These are phyloP conservation scores for Grammomys surdaster DNA, from an alignment of 2,113 vertebrate species.

Conservation along the genomic window DNA sequence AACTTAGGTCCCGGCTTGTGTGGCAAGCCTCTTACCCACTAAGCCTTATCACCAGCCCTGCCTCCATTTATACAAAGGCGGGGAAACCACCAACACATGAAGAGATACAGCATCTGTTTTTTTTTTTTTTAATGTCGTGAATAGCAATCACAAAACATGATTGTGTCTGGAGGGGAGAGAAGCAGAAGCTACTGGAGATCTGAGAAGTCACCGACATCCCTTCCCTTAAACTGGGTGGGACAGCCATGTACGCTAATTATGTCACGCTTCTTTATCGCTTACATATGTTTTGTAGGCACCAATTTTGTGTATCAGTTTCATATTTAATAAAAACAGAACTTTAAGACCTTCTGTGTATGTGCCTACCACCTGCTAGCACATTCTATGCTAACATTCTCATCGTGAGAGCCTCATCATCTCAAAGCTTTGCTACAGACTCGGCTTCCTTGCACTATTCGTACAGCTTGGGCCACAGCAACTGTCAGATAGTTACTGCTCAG, in stretches of 20 bases:
- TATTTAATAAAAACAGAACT: conserved; percentile 53
- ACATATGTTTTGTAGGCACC: conserved; percentile 23
- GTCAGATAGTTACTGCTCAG: not conserved
- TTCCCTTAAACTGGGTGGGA: not conserved
- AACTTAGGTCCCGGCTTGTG: not conserved
- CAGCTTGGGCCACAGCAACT: not conserved
- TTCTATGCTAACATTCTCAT: conserved; percentile 33
- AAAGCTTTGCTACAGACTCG: conserved; percentile 29
- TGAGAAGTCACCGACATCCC: not conserved
- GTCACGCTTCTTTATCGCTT: not conserved
- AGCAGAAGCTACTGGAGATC: not conserved
- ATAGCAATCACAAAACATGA: not conserved
- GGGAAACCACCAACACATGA: not conserved
- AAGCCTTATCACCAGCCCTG: not conserved
- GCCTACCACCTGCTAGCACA: conserved; percentile 45
- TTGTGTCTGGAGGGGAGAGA: not conserved
- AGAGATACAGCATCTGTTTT: not conserved
- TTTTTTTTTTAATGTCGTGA: not conserved
- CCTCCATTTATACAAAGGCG: conserved; percentile 7
- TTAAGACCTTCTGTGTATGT: not conserved
- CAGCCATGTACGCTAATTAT: not conserved
- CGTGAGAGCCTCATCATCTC: not conserved
- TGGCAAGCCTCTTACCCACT: not conserved
- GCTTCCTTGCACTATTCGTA: not conserved
- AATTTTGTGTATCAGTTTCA: conserved; percentile 7